Base-by-base conservation (phyloP, 2,113 vertebrate genomes). In the Lepus americanus region DNA sequence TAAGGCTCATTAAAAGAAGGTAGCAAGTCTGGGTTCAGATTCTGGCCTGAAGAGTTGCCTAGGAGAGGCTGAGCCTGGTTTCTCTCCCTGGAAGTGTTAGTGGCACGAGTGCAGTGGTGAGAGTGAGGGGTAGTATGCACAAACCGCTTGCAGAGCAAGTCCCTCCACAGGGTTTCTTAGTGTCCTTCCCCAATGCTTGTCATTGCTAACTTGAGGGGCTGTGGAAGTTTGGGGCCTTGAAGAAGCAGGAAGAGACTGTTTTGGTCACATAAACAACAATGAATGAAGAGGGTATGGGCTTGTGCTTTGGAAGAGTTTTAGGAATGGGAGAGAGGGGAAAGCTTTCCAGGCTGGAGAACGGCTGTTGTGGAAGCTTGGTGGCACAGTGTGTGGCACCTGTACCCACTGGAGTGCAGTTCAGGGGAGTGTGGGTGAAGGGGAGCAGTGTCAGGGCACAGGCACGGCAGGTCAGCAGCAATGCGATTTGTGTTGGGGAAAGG, bases 11-110 rank as follows among this genome's bases (percentile, higher is more conserved):
- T 51, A 77, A 89, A 22, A 27, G 16, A 8, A 44, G 69, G 49
- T 27, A 89, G 84, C 96, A 92, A 90, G 64, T 86, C 66, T 27
- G 25, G 31, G 51, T 90, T 90, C 86, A 66, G 87, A 69, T 80
- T 86, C 74, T 80, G 76, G 44, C 51, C 59, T 39, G 53, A 90
- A 25, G 19, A 84, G 10, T 89, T 61, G 61, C 11, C 39, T 64
- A n/a, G 3, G 31, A 29, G 20, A 39, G 36, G 29, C 29, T 55
- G 16, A 53, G 76, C 77, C 73, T 72, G 3, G 0, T 49, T 72
- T 67, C 64, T 7, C 6, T 49, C 33, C 63, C 64, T 70, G 33
- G 31, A 79, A 83, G 69, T 44, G 81, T 6, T 23, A 51, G 23
- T n/a, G 9, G 79, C 17, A 25, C 5, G 22, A 59, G 5, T 64